A percentile compares a stretch with the other conserved stretches of the same genome.
phyloP scores from a whole-genome alignment of 2,888 invertebrate genomes.

The Caenorhabditis sinica region DNA sequence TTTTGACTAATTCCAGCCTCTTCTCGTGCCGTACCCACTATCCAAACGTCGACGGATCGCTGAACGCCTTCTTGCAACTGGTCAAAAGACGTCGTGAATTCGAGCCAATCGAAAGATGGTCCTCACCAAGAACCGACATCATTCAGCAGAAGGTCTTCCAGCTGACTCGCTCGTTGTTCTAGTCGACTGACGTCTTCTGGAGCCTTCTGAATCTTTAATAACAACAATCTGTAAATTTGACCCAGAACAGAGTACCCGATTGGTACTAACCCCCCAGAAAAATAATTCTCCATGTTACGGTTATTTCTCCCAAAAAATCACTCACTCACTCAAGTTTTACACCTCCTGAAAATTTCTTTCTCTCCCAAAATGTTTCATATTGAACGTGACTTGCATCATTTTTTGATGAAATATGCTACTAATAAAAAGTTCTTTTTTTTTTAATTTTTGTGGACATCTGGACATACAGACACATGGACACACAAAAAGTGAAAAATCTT shows the following conservation, averaged over 20 bases:
- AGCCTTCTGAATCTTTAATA: background rate
- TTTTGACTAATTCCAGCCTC: conserved; percentile 79
- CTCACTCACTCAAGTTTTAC: conserved; percentile 45
- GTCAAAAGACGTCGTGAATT: conserved; percentile 75
- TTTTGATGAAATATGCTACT: no score
- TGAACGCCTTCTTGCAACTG: conserved; percentile 75
- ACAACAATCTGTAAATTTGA: conserved; percentile 27
- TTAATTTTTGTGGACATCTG: background rate
- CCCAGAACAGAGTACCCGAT: conserved; percentile 19
- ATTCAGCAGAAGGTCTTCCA: conserved; percentile 74
- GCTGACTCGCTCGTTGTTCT: conserved; percentile 70
- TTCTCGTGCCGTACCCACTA: conserved; percentile 79
- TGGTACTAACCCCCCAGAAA: conserved; percentile 18
- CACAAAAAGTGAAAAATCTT: background rate
- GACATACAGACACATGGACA: background rate
- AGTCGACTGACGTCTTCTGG: background rate
- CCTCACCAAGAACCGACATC: conserved; percentile 71
- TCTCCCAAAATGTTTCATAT: background rate
- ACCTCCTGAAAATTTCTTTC: background rate
- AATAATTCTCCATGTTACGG: conserved; percentile 39
- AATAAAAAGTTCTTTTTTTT: background rate
- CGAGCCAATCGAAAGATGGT: conserved; percentile 79
- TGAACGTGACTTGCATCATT: background rate
- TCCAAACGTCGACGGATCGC: conserved; percentile 73
- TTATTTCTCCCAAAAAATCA: conserved; percentile 10